These are phyloP conservation scores for Cynoglossus semilaevis DNA, from an alignment of 2,113 vertebrate genomes.

Conservation along the genomic window DNA sequence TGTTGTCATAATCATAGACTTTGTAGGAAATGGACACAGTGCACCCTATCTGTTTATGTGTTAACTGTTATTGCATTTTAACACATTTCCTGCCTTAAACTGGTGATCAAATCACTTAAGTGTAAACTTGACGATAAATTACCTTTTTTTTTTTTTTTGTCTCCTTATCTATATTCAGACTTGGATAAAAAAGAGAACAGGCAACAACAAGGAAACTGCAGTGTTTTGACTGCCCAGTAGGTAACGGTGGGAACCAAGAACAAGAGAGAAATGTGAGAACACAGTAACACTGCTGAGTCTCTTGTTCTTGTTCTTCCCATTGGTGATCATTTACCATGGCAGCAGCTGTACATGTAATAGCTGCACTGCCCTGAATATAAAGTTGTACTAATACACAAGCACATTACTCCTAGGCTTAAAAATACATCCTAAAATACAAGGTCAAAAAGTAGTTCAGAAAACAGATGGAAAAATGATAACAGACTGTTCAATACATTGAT, in stretches of 20 bases:
- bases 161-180: too few relatives aligned
- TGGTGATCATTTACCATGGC: constrained; percentile 33
- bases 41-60: too few relatives aligned
- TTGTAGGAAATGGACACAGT: too few relatives aligned
- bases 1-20: too few relatives aligned
- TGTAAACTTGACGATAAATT: too few relatives aligned
- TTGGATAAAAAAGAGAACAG: constrained; percentile 1
- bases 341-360: constrained; percentile 41
- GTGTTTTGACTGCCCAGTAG: constrained; percentile 20
- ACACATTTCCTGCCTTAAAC: too few relatives aligned
- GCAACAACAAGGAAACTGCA: background rate
- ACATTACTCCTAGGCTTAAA: background rate
- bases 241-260: constrained; percentile 10
- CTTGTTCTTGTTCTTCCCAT: background rate
- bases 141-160: too few relatives aligned
- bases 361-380: constrained; percentile 3
- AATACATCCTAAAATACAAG: background rate
- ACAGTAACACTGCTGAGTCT: background rate
- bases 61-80: too few relatives aligned
- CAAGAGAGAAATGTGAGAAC: constrained; percentile 29
- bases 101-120: too few relatives aligned
- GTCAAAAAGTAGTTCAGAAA: background rate
- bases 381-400: background rate
- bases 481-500: constrained; percentile 5
- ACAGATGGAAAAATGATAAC: background rate